Evolutionary conservation across 2,888 invertebrate species (phyloP).

Genomic region (Electrophaes corylata): DNA sequence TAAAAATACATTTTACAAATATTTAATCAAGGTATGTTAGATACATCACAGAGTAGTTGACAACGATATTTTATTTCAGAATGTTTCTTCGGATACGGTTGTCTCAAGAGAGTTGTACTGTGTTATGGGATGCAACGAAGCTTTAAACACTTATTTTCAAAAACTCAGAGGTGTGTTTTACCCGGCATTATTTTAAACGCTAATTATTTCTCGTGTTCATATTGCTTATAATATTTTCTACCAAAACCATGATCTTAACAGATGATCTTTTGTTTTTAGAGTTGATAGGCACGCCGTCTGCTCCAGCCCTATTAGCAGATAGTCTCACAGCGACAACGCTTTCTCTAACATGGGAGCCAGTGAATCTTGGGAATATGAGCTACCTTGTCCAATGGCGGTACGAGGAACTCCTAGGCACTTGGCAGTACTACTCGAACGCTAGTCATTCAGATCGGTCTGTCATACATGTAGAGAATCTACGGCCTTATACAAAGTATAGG

Average conservation of each 20-base stretch:
- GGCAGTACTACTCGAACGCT: constrained; percentile 93
- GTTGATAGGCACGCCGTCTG: constrained; percentile 87
- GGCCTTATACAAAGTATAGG: constrained; percentile 95
- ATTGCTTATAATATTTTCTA: neutral
- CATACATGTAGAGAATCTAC: constrained; percentile 90
- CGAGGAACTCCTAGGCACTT: constrained; percentile 87
- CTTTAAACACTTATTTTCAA: constrained; percentile 89
- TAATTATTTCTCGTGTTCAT: neutral
- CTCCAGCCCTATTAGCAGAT: constrained; percentile 91
- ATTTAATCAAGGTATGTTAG: neutral
- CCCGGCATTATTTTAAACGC: neutral
- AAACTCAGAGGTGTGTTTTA: constrained; percentile 85
- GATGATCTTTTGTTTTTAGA: constrained; percentile 55
- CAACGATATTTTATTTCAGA: constrained; percentile 75
- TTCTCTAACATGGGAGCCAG: constrained; percentile 91
- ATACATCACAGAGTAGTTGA: neutral
- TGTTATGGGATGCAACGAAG: constrained; percentile 92
- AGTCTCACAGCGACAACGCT: constrained; percentile 90
- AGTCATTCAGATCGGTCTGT: constrained; percentile 87
- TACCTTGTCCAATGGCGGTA: constrained; percentile 91
- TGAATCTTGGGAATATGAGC: constrained; percentile 80
- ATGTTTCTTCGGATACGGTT: constrained; percentile 87
- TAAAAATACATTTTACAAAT: neutral
- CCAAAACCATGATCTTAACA: neutral
- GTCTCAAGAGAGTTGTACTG: constrained; percentile 90